Percentiles rank a stretch among this genome's conserved stretches.
These are phyloP conservation scores for Arrhopalites spinosus DNA, from an alignment of 2,888 invertebrate genomes.

Conservation along the genomic window DNA sequence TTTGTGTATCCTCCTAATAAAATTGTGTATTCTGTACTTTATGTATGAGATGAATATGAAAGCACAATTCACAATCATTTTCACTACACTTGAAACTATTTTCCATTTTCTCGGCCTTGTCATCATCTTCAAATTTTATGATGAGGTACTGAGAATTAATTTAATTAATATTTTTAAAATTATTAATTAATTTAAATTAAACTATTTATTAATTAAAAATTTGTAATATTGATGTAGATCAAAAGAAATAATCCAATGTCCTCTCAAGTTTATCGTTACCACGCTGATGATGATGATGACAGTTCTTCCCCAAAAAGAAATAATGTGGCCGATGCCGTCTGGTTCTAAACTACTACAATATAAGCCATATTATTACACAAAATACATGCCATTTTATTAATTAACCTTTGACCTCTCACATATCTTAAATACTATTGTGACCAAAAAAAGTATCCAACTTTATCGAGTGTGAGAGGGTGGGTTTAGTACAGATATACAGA, in stretches of 20 bases:
- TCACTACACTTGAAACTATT: constrained; percentile 4
- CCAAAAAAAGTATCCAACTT: no score
- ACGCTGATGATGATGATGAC: background rate
- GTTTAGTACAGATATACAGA: no score
- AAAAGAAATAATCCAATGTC: constrained; percentile 30
- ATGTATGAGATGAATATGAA: constrained; percentile 27
- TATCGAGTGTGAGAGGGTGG: no score
- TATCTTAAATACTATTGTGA: no score
- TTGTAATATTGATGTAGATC: no score
- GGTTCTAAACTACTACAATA: constrained; percentile 28
- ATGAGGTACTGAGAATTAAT: no score
- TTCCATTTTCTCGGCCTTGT: constrained; percentile 11
- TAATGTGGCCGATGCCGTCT: constrained; percentile 28
- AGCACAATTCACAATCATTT: background rate
- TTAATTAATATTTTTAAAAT: no score
- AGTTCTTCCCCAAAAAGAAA: constrained; percentile 12
- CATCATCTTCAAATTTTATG: constrained; percentile 24
- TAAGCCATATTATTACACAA: no score
- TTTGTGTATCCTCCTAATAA: constrained; percentile 27
- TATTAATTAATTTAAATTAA: no score
- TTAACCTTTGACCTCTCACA: no score
- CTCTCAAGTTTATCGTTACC: constrained; percentile 4
- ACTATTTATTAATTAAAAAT: no score
- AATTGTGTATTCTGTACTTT: constrained; percentile 29
- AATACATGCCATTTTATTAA: no score